phyloP scores from a whole-genome alignment of 2,113 vertebrate species.

The Ciconia stormi region DNA sequence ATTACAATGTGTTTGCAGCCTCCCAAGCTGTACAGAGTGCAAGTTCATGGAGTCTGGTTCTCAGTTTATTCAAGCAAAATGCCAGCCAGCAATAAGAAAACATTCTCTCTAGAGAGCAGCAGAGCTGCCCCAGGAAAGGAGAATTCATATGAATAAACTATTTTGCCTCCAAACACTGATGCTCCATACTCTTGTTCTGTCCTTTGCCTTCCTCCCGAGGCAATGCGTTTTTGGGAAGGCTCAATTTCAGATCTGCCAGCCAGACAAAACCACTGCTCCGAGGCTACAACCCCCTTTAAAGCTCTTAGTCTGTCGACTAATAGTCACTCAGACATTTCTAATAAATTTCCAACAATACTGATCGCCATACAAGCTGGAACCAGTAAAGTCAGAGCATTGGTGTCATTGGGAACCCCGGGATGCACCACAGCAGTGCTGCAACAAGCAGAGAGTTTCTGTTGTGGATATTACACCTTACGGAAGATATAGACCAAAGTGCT shows the following conservation, averaged over 20 bases:
- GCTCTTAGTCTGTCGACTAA: neutral
- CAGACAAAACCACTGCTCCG: neutral
- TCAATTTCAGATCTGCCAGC: neutral
- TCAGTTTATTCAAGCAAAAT: neutral
- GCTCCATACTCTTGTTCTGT: neutral
- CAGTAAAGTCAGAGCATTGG: rapidly evolving
- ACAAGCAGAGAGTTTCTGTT: neutral
- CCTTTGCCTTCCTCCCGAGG: neutral
- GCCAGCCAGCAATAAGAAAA: neutral
- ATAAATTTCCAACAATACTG: neutral
- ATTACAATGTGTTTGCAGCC: neutral
- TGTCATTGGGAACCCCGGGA: rapidly evolving
- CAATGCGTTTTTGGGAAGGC: neutral
- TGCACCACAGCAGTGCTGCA: neutral
- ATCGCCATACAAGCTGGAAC: neutral
- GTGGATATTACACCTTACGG: rapidly evolving
- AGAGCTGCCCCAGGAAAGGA: neutral
- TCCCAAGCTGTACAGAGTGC: neutral
- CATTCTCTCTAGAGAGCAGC: neutral
- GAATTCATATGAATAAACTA: neutral
- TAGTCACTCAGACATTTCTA: neutral
- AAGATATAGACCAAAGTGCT: neutral
- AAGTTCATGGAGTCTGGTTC: neutral
- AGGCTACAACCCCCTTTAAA: neutral
- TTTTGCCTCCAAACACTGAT: neutral